Conservation (phyloP, 2,888 invertebrate genomes). For the Brachylomia viminalis region DNA sequence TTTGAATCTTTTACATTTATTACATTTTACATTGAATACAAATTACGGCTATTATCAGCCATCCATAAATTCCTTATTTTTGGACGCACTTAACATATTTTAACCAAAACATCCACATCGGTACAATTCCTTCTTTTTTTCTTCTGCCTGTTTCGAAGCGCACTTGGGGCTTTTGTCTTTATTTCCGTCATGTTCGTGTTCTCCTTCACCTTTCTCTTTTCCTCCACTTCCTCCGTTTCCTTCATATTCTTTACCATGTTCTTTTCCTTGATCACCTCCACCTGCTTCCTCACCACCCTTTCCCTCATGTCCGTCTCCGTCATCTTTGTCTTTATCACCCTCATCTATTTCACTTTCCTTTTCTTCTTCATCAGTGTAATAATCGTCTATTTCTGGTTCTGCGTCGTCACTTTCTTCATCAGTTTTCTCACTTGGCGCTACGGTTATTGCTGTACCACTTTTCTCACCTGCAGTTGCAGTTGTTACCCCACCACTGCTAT, state of each 20-base stretch:
- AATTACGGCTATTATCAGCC: background rate
- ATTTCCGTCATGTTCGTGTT: background rate
- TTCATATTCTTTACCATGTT: rapidly evolving
- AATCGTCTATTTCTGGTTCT: too few relatives aligned
- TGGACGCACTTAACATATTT: background rate
- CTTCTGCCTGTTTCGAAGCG: background rate
- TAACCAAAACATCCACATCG: constrained; percentile 30
- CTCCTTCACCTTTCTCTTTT: background rate
- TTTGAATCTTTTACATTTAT: background rate
- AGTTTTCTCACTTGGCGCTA: too few relatives aligned
- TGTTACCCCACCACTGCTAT: background rate
- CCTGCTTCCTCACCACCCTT: background rate
- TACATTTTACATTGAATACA: background rate
- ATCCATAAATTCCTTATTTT: background rate
- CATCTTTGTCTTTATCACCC: background rate
- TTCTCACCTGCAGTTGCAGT: background rate
- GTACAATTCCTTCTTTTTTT: background rate
- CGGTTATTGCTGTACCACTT: background rate
- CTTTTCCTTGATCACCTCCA: background rate
- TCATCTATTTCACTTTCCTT: background rate
- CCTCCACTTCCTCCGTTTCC: background rate
- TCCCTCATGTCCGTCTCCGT: background rate
- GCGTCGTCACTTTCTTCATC: background rate
- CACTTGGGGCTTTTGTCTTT: background rate
- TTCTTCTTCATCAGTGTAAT: background rate